phyloP scores from a whole-genome alignment of 2,113 vertebrate genomes.

The Nycticorax nycticorax region DNA sequence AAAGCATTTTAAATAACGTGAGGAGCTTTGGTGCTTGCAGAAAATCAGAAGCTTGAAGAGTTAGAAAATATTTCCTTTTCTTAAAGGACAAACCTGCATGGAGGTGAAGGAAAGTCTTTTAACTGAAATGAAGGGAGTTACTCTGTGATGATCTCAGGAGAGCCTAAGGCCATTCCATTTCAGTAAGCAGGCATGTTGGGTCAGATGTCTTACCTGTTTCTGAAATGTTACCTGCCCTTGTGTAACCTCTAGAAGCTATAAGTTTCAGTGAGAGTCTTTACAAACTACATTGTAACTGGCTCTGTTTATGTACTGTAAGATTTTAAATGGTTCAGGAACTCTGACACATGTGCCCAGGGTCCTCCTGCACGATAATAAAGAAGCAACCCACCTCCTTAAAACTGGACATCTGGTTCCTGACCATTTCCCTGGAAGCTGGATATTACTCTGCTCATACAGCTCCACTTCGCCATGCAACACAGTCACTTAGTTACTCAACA shows the following conservation, averaged over 20 bases:
- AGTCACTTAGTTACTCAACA: neutral
- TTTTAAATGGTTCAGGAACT: neutral
- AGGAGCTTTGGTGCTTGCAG: neutral
- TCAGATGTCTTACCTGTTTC: constrained; percentile 34
- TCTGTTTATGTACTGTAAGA: neutral
- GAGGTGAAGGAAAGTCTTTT: neutral
- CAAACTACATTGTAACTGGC: neutral
- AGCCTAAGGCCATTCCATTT: constrained; percentile 48
- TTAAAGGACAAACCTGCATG: neutral
- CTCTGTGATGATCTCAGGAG: neutral
- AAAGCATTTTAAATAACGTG: neutral
- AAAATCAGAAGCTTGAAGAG: neutral
- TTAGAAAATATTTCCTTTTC: neutral
- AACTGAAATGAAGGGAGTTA: neutral
- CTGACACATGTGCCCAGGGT: neutral
- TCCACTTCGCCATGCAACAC: neutral
- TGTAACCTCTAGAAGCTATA: constrained; percentile 36
- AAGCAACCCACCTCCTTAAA: neutral
- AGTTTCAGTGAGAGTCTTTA: constrained; percentile 30
- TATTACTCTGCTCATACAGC: neutral
- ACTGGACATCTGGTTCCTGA: neutral
- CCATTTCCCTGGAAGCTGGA: neutral
- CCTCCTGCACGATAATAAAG: neutral
- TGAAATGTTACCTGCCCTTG: constrained; percentile 54
- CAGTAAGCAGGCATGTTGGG: neutral